phyloP scores from a whole-genome alignment of 1,140 invertebrate species.

The Pollicipes pollicipes region DNA sequence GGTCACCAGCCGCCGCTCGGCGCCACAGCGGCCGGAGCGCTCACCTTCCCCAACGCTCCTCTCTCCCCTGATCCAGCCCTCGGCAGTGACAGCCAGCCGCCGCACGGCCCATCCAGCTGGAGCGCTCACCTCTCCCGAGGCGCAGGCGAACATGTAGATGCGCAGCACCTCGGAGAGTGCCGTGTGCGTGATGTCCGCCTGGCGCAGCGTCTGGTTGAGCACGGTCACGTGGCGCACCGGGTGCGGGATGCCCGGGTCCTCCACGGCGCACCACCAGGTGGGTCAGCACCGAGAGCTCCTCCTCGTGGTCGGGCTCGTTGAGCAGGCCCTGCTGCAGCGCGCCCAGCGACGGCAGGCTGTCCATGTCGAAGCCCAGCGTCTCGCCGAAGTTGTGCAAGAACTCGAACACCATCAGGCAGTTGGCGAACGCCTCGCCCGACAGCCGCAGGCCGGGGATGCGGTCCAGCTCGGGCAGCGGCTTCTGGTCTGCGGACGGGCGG shows the following conservation, averaged over 20 bases:
- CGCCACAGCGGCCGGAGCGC: no score
- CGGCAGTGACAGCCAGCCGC: no score
- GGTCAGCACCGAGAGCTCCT: constrained; percentile 71
- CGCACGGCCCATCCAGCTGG: no score
- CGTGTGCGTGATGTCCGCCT: constrained; percentile 74
- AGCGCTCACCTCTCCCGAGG: constrained; percentile 64
- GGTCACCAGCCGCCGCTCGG: no score
- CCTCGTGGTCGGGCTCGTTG: constrained; percentile 64
- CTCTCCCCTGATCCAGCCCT: no score
- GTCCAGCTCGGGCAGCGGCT: constrained; percentile 51
- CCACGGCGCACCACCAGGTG: constrained; percentile 78
- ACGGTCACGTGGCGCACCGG: constrained; percentile 66
- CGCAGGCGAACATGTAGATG: constrained; percentile 71
- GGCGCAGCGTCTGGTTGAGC: constrained; percentile 70
- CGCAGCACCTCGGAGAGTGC: constrained; percentile 82
- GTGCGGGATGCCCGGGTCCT: constrained; percentile 85
- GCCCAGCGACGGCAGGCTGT: constrained; percentile 64
- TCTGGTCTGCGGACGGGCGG: constrained; percentile 34
- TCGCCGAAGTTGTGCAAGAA: constrained; percentile 90
- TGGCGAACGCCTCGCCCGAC: constrained; percentile 69
- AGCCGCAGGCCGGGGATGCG: constrained; percentile 63
- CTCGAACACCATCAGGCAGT: constrained; percentile 82
- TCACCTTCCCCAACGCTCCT: no score
- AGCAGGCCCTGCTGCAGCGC: constrained; percentile 68
- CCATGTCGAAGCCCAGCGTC: constrained; percentile 79